Evolutionary conservation across 2,888 invertebrate genomes (phyloP), one percentile per base, ranked within the genome.

Genomic region (Molorchus minor): DNA sequence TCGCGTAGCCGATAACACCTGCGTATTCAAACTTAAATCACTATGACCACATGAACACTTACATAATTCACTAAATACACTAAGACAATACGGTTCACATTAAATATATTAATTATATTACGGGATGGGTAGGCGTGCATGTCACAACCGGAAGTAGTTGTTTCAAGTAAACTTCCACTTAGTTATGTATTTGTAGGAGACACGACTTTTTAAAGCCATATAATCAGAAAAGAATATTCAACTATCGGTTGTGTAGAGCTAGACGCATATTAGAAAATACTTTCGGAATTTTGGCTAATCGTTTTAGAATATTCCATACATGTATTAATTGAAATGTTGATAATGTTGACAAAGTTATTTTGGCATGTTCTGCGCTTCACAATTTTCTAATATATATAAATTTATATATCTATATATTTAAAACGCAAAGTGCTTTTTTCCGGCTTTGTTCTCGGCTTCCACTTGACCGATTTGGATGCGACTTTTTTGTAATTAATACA

Each of bases 171-270:
- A 43, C 10, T 19, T 43, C 35, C 35, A 35, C 12, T 43, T n/a
- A 40, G 17, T 17, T 61, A 41, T 45, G 35, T 53, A 17, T 61
- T 57, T 46, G 53, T 61, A 7, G 61, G 53, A 21, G 56, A 10
- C 40, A 10, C 7, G 56, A 61, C 20, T 52, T 56, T 52, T 40
- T 61, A 35, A 61, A 61, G 33, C 56, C 61, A 20, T 57, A 46
- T 61, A 52, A 43, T 36, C 35, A 59, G 19, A 45, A 45, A 44
- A 57, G 36, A 20, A 57, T 57, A 19, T 58, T 46, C 15, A 58
- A 44, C 12, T 44, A 44, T 25, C 21, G 44, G 3, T n/a, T 44
- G 8, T 25, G 13, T 12, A 21, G 44, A 19, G 44, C 44, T 3
- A 8, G 25, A 12, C 21, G n/a, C n/a, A 19, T 21, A 10, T 12